Evolutionary conservation across 2,113 vertebrate species (phyloP).

Genomic region (Danio rerio): DNA sequence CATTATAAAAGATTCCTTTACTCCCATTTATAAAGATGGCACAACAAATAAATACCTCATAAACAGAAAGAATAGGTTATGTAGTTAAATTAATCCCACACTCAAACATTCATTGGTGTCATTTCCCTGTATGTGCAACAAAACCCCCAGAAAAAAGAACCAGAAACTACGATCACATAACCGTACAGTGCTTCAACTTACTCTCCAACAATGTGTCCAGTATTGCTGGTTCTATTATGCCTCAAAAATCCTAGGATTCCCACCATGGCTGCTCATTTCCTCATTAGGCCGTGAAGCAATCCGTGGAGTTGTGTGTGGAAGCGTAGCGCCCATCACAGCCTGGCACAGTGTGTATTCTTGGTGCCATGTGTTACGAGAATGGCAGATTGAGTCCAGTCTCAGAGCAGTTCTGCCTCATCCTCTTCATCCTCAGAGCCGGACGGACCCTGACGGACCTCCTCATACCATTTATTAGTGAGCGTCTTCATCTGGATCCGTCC

Average conservation of each 20-base stretch:
- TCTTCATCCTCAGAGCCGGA: slow-evolving; percentile 95
- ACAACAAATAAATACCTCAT: slow-evolving; percentile 7
- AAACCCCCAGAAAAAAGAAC: background rate
- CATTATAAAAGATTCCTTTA: background rate
- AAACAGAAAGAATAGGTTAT: background rate
- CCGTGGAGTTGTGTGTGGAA: background rate
- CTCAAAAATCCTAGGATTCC: background rate
- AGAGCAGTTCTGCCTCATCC: slow-evolving; percentile 92
- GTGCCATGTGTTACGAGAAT: background rate
- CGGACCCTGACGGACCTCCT: slow-evolving; percentile 96
- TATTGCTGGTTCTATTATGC: background rate
- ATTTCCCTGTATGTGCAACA: background rate
- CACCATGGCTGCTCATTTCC: background rate
- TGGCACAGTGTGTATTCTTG: background rate
- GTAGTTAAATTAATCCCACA: background rate
- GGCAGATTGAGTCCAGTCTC: slow-evolving; percentile 50
- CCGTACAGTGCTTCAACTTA: background rate
- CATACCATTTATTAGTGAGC: slow-evolving; percentile 98
- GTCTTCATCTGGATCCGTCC: slow-evolving; percentile 98
- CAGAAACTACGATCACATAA: background rate
- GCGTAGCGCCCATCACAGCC: background rate
- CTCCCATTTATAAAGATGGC: background rate
- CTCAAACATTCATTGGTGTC: slow-evolving; percentile 15
- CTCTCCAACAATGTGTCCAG: background rate
- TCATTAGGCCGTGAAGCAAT: background rate